Evolutionary conservation across 2,797 vertebrate species (phyloP).

Genomic region (Sparidentex hasta): DNA sequence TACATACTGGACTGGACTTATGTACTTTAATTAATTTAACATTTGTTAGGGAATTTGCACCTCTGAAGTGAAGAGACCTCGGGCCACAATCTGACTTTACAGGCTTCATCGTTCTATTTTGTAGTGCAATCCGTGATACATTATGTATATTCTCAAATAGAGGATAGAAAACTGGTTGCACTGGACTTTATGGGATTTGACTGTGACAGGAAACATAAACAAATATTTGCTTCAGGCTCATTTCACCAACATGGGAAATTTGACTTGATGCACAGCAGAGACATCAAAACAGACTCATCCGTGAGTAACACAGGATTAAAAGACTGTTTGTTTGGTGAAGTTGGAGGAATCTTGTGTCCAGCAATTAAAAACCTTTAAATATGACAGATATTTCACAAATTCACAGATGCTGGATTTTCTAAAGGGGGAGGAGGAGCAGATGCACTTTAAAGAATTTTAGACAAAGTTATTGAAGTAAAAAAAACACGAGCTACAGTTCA

Average conservation of each 20-base stretch:
- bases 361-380: background rate
- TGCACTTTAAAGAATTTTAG: background rate
- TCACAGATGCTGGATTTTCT: background rate
- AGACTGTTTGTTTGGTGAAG: too few relatives aligned
- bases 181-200: background rate
- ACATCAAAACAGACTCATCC: background rate
- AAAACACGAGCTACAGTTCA: background rate
- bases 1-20: background rate
- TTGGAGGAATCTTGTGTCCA: too few relatives aligned
- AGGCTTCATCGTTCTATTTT: background rate
- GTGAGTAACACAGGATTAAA: background rate
- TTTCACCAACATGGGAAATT: background rate
- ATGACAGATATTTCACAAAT: background rate
- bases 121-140: background rate
- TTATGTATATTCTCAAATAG: background rate
- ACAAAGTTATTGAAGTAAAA: background rate
- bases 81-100: background rate
- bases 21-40: slow-evolving; percentile 8
- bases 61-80: background rate
- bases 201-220: background rate
- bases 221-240: too few relatives aligned
- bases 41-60: background rate
- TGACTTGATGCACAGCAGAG: background rate
- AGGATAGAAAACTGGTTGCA: background rate
- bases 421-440: background rate